Base-by-base conservation (phyloP, 2,888 invertebrate genomes). In the Aricia artaxerxes region DNA sequence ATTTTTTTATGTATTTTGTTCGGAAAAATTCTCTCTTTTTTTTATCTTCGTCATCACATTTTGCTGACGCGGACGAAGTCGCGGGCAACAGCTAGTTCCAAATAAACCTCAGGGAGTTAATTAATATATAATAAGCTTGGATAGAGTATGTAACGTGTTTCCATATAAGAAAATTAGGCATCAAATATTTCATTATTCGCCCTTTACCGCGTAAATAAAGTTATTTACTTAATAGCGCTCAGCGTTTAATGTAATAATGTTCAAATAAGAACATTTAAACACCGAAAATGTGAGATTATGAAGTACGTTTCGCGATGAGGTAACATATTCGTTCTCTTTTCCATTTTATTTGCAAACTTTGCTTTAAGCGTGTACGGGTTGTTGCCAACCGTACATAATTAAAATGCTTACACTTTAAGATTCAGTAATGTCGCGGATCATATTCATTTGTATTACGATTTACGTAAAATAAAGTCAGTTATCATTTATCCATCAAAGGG, bases 211-310 rank as follows among this genome's bases (percentile, higher is more conserved):
- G 64, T 11, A 24, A 31, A 64, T 31, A 64, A 64, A 24, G 9
- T 64, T 64, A 64, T 64, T 64, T 64, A 64, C 31, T 24, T 11
- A 64, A 64, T 64, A 64, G 64, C 64, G 2, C 64, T 64, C 31
- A 31, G 64, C 64, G 64, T 9, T 64, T 64, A 64, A 64, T 31
- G 11, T 31, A n/a, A n/a, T 61, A 7, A 24, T 24, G 24, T 61
- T 61, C 16, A 61, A 64, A 64, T 31, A 31, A 31, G 64, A 24
- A 31, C 61, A 31, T 9, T 64, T 64, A 64, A 64, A 64, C 64
- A 64, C 11, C 31, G 9, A 64, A 64, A 64, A 31, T 64, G 31
- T 24, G 31, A 9, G 11, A 31, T 11, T 64, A 64, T 11, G 64
- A 31, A 64, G 4, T 3, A 64, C 31, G 9, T 64, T 11, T 4